Conservation (phyloP, 2,888 invertebrate species). For the Oscheius sp. region DNA sequence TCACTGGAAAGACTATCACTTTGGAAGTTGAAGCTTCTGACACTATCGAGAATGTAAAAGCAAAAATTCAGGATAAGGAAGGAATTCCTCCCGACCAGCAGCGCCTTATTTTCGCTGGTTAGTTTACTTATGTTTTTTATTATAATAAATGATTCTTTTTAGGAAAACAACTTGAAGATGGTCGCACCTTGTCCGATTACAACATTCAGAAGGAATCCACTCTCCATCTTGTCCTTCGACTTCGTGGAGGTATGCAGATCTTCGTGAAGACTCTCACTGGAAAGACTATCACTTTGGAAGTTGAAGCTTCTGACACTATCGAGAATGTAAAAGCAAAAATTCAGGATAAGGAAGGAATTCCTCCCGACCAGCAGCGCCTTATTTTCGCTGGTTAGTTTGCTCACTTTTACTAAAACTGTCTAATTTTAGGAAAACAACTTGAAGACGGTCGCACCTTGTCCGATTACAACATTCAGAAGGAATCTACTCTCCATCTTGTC, state of each 20-base stretch:
- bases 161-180: constrained; percentile 27
- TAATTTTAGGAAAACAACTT: background rate
- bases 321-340: constrained; percentile 1
- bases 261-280: constrained; percentile 88
- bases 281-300: constrained; percentile 79
- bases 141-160: background rate
- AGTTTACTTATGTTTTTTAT: background rate
- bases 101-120: constrained; percentile 12
- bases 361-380: background rate
- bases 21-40: constrained; percentile 16
- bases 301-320: constrained; percentile 1
- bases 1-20: constrained; percentile 12
- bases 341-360: constrained; percentile 2
- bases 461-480: background rate
- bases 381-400: background rate
- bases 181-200: constrained; percentile 1
- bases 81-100: constrained; percentile 21
- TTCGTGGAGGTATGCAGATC: constrained; percentile 82
- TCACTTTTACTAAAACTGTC: background rate
- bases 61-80: constrained; percentile 16
- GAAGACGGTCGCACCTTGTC: background rate
- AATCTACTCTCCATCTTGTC: background rate
- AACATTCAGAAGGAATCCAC: constrained; percentile 9
- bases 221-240: constrained; percentile 10
- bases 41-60: constrained; percentile 18